phyloP scores from a whole-genome alignment of 2,113 vertebrate species.

The Tragelaphus strepsiceros region DNA sequence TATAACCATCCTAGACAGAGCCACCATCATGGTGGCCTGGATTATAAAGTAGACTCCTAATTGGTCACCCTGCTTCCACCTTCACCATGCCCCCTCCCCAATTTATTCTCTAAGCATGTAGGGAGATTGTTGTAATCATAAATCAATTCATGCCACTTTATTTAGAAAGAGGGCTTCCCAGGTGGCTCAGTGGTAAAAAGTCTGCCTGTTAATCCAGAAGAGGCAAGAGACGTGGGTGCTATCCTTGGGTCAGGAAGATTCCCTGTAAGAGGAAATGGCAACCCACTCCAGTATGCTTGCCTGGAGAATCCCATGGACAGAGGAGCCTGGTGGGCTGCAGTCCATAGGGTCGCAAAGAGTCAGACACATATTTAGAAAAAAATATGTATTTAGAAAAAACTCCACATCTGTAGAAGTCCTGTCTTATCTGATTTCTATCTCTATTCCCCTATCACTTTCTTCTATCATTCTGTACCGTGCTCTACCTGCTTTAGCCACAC shows the following conservation, averaged over 20 bases:
- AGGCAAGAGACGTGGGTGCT: not conserved
- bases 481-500: not conserved
- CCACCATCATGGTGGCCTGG: not conserved
- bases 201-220: not conserved
- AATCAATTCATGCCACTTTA: not conserved
- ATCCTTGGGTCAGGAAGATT: not conserved
- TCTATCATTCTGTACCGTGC: not conserved
- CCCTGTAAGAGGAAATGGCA: not conserved
- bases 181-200: not conserved
- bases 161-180: not conserved
- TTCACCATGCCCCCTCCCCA: not conserved
- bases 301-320: not conserved
- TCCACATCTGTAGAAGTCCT: not conserved
- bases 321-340: not conserved
- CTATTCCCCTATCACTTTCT: no score
- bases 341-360: not conserved
- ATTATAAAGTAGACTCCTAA: not conserved
- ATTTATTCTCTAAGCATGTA: not conserved
- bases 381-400: not conserved
- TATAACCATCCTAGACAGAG: not conserved
- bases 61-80: not conserved
- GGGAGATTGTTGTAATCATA: not conserved
- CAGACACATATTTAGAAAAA: not conserved
- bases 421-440: not conserved
- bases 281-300: not conserved